phyloP scores from a whole-genome alignment of 2,888 invertebrate genomes.

The Dasysyrphus albostriatus region DNA sequence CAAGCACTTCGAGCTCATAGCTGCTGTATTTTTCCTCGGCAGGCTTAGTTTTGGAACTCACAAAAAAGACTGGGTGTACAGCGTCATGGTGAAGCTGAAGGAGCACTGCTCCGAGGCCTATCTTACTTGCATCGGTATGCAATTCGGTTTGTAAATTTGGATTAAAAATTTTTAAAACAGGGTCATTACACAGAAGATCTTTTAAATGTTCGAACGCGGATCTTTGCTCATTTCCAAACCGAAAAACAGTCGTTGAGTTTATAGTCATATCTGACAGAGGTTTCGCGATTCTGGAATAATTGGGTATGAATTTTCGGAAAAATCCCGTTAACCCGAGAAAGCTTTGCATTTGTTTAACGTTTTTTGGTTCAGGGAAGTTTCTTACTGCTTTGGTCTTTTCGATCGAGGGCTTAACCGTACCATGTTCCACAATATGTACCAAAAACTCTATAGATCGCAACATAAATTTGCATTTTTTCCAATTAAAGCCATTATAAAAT shows the following conservation, averaged over 20 bases:
- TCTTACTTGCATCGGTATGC: background rate
- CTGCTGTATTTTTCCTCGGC: slow-evolving; percentile 11
- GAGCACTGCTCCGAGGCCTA: background rate
- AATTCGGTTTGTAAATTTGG: slow-evolving; percentile 4
- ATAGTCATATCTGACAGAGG: too few relatives aligned
- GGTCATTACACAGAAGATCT: slow-evolving; percentile 8
- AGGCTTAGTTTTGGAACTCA: background rate
- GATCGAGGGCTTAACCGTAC: too few relatives aligned
- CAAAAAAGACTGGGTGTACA: background rate
- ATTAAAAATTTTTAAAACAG: slow-evolving; percentile 8
- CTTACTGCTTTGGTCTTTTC: too few relatives aligned
- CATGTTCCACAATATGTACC: slow-evolving; percentile 44
- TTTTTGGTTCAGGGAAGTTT: too few relatives aligned
- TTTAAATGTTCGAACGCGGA: slow-evolving; percentile 5
- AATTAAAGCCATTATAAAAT: slow-evolving; percentile 52
- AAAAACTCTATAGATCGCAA: slow-evolving; percentile 75
- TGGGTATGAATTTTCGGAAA: too few relatives aligned
- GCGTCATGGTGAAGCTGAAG: background rate
- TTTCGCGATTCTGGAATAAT: too few relatives aligned
- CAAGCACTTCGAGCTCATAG: slow-evolving; percentile 8
- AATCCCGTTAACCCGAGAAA: too few relatives aligned
- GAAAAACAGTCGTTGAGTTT: background rate
- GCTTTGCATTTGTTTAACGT: too few relatives aligned
- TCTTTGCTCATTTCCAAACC: slow-evolving; percentile 3
- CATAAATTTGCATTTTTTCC: slow-evolving; percentile 77